A percentile compares a stretch with the other conserved stretches of the same genome.
Conservation (phyloP, 23 tunicate species). For the Phallusia fumigata region DNA sequence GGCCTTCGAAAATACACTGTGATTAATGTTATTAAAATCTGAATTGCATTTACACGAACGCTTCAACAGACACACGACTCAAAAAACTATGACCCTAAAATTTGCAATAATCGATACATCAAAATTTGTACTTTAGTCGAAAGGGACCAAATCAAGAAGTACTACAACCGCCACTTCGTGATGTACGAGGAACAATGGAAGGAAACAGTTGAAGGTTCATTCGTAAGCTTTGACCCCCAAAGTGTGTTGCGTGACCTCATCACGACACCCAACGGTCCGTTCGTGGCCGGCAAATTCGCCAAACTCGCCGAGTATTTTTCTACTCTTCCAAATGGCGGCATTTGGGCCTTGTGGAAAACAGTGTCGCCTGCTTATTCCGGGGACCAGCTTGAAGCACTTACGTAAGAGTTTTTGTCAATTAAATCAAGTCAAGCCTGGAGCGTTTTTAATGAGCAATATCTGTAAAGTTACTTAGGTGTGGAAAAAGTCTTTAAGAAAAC, state of each 20-base stretch:
- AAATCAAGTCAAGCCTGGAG: no score
- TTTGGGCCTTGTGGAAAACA: background rate
- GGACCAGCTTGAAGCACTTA: background rate
- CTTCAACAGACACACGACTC: no score
- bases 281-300: conserved; percentile 24
- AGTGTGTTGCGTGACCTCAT: conserved; percentile 13
- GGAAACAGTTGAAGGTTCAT: conserved; percentile 2
- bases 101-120: no score
- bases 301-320: conserved; percentile 28
- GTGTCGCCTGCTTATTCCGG: background rate
- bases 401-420: no score
- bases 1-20: no score
- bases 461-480: no score
- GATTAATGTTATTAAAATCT: no score
- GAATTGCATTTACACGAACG: no score
- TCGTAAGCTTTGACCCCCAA: conserved; percentile 21
- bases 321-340: background rate
- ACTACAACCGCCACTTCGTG: conserved; percentile 12
- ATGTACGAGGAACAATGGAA: conserved; percentile 51
- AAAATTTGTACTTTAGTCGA: conserved; percentile 14
- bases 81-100: no score
- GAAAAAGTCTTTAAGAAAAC: no score
- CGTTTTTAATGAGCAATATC: no score
- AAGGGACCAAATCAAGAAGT: background rate
- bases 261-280: background rate